Percentiles rank a stretch among this genome's conserved stretches.
Evolutionary conservation across 2,888 invertebrate species (phyloP).

Genomic region (Chesias legatella): DNA sequence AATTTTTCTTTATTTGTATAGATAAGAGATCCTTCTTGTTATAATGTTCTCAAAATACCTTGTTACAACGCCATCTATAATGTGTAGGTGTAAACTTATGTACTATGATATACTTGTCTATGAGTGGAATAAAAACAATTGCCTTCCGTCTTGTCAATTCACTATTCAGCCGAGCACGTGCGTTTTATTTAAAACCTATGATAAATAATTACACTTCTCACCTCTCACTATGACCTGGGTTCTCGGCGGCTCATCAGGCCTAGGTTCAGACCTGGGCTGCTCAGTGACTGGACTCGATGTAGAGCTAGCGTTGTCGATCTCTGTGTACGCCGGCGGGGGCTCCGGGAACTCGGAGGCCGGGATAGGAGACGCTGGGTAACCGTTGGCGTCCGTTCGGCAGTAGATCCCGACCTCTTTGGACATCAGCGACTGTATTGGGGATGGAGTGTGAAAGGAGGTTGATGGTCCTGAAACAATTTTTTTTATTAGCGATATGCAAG

Average conservation of each 20-base stretch:
- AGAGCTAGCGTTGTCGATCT: slow-evolving; percentile 36
- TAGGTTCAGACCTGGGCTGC: slow-evolving; percentile 14
- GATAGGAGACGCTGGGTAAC: slow-evolving; percentile 38
- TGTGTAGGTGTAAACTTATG: too few relatives aligned
- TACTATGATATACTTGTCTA: too few relatives aligned
- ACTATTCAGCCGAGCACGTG: too few relatives aligned
- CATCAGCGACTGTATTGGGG: slow-evolving; percentile 27
- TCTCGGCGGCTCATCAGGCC: slow-evolving; percentile 33
- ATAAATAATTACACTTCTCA: slow-evolving; percentile 15
- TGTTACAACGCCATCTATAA: too few relatives aligned
- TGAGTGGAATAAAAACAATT: too few relatives aligned
- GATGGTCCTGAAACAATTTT: slow-evolving; percentile 23
- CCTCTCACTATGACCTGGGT: slow-evolving; percentile 51
- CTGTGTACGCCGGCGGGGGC: slow-evolving; percentile 62
- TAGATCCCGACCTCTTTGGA: slow-evolving; percentile 48
- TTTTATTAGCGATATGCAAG: too few relatives aligned
- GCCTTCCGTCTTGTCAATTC: too few relatives aligned
- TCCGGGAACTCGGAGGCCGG: slow-evolving; percentile 50
- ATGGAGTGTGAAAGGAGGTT: slow-evolving; percentile 7
- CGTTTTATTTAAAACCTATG: too few relatives aligned
- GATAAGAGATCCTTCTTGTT: too few relatives aligned
- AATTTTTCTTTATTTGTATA: too few relatives aligned
- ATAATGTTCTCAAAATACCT: too few relatives aligned
- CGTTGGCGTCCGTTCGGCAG: slow-evolving; percentile 21
- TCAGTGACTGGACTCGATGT: slow-evolving; percentile 9